Base-by-base conservation (phyloP, 2,888 invertebrate genomes). In the Nebria salina region DNA sequence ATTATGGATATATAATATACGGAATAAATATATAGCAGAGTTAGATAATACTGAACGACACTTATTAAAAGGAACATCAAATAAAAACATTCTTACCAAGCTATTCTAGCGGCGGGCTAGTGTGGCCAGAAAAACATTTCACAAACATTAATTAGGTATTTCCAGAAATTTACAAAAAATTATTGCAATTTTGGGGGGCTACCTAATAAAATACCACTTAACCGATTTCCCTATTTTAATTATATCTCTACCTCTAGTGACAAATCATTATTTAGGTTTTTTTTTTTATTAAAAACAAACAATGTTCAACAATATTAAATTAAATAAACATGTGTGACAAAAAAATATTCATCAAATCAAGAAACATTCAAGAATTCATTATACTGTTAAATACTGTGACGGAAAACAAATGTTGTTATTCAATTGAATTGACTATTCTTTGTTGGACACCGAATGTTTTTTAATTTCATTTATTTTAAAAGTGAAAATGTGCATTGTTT, bases 61-160 rank as follows among this genome's bases (percentile, higher is more conserved):
- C 72, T 81, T 42, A 81, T 43, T 81, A 80, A 54, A 54, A 75
- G 80, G 81, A 81, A 81, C 81, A 81, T 75, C 81, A 76, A 81
- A 76, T 76, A 81, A 84, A 83, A 84, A 84, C 85, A 87, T 87
- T 89, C 89, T 89, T 89, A 89, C 89, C 89, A 89, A 89, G 88
- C 89, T 87, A 89, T 86, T 88, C 89, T 89, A 88, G 87, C 88
- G 86, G 89, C 89, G 86, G 89, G 86, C 89, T 89, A 88, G 85
- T 87, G 81, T 73, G 66, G 81, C 81, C 81, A 81, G 76, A 81
- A 81, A 86, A 88, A 89, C 88, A 88, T 87, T 86, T 86, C 83
- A 86, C 81, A 86, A 84, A 85, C 72, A 83, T 81, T 81, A 81
- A 81, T 76, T 76, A 72, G 72, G 76, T 76, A 15, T 73, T 72